phyloP scores from a whole-genome alignment of 2,797 vertebrate species.

The Melanotaenia pygmaea region DNA sequence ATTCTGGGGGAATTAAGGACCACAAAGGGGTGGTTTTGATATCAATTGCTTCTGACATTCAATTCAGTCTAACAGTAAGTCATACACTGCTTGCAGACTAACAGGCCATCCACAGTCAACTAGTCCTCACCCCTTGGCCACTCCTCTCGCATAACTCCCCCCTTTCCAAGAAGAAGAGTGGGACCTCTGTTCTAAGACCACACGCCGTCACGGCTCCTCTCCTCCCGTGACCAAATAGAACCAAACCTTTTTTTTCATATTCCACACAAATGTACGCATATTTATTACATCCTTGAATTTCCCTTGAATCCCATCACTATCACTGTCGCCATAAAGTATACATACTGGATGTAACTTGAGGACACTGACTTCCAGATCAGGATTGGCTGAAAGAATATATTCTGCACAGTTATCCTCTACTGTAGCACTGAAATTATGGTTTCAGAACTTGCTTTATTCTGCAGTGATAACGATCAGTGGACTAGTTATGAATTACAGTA shows the following conservation, averaged over 20 bases:
- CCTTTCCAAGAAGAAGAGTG: constrained; percentile 73
- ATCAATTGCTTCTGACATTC: constrained; percentile 52
- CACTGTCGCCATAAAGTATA: constrained; percentile 21
- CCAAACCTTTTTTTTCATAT: constrained; percentile 66
- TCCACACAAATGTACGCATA: constrained; percentile 52
- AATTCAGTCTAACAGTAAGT: constrained; percentile 60
- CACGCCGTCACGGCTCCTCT: constrained; percentile 80
- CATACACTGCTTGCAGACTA: constrained; percentile 62
- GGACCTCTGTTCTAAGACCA: constrained; percentile 80
- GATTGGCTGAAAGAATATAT: constrained; percentile 14
- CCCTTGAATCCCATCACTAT: constrained; percentile 24
- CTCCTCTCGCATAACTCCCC: constrained; percentile 36
- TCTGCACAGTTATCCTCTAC: constrained; percentile 31
- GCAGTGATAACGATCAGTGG: constrained; percentile 56
- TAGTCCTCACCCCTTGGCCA: constrained; percentile 37
- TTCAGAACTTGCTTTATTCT: constrained; percentile 39
- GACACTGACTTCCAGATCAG: not conserved
- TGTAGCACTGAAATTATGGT: constrained; percentile 43
- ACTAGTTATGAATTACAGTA: constrained; percentile 42
- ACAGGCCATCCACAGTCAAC: constrained; percentile 73
- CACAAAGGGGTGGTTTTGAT: constrained; percentile 37
- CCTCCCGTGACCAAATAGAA: constrained; percentile 79
- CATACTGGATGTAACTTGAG: not conserved
- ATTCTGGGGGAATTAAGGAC: constrained; percentile 31
- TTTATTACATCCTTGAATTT: constrained; percentile 24